A percentile compares a stretch with the other conserved stretches of the same genome.
Evolutionary conservation across 2,113 vertebrate genomes (phyloP).

Genomic region (Pteropus alecto): DNA sequence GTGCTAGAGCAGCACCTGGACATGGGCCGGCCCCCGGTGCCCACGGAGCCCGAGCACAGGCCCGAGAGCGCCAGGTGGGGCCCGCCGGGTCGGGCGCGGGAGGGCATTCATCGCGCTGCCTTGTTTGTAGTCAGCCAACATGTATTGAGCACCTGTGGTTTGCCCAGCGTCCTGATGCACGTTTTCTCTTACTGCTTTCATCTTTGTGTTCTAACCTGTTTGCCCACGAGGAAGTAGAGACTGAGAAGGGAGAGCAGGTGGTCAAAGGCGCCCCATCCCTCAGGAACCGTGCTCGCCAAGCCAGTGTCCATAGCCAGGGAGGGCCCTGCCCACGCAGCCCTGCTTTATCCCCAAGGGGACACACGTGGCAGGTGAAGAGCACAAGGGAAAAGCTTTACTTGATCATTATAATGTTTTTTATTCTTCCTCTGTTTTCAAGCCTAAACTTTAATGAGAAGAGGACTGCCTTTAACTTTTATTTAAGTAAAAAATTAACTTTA

Average conservation of each 20-base stretch:
- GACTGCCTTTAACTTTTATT: background rate
- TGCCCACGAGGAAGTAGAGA: background rate
- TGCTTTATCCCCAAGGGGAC: fast-evolving
- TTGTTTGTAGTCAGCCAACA: fast-evolving
- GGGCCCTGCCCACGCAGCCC: fast-evolving
- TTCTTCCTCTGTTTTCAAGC: background rate
- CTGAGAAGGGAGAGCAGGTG: background rate
- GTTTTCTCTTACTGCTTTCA: fast-evolving
- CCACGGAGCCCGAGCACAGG: slow-evolving; percentile 86
- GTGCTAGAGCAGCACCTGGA: slow-evolving; percentile 98
- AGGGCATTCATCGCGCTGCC: fast-evolving
- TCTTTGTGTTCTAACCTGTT: fast-evolving
- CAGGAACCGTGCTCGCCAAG: background rate
- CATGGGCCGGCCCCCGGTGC: slow-evolving; percentile 85
- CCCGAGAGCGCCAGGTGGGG: slow-evolving; percentile 90
- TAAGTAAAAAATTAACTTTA: background rate
- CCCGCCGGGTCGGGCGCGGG: fast-evolving
- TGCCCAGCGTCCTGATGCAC: background rate
- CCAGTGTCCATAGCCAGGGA: too few species aligned
- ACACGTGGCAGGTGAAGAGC: fast-evolving
- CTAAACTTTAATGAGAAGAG: background rate
- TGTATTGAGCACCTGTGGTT: fast-evolving
- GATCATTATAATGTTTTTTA: fast-evolving
- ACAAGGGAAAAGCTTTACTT: fast-evolving
- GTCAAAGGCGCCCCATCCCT: background rate